These are phyloP conservation scores for Heliocidaris erythrogramma DNA, from an alignment of 35 echinoderm and acorn worm genomes.

Conservation along the genomic window DNA sequence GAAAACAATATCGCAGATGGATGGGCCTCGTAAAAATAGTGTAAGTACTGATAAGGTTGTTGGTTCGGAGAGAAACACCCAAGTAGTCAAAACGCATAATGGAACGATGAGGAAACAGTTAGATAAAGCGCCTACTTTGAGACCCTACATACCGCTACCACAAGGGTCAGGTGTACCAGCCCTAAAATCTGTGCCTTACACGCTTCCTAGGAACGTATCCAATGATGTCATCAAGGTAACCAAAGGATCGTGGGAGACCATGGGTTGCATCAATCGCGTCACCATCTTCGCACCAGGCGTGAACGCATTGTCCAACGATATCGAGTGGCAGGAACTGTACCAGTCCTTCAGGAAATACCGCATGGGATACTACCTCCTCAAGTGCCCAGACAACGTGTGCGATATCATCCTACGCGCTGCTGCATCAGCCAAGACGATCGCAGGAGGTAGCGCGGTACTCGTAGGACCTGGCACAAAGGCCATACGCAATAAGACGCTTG, in stretches of 20 bases:
- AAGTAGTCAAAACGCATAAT: not conserved
- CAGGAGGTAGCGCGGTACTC: constrained; percentile 49
- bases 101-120: not conserved
- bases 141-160: not conserved
- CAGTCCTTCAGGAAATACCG: not conserved
- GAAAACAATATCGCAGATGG: not conserved
- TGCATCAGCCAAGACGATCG: constrained; percentile 47
- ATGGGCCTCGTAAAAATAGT: no score
- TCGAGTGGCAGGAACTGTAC: not conserved
- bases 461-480: constrained; percentile 45
- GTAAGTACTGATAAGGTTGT: no score
- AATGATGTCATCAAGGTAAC: not conserved
- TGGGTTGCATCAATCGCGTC: constrained; percentile 29
- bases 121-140: not conserved
- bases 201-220: not conserved
- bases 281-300: not conserved
- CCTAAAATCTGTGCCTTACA: not conserved
- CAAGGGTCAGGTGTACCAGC: not conserved
- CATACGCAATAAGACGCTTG: constrained; percentile 50
- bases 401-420: constrained; percentile 54
- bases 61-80: not conserved
- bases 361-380: constrained; percentile 42
- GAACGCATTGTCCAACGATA: not conserved
- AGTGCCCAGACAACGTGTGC: constrained; percentile 59
- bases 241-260: not conserved